Conservation (phyloP, 1,140 invertebrate genomes). For the Phymorhynchus buccinoides region DNA sequence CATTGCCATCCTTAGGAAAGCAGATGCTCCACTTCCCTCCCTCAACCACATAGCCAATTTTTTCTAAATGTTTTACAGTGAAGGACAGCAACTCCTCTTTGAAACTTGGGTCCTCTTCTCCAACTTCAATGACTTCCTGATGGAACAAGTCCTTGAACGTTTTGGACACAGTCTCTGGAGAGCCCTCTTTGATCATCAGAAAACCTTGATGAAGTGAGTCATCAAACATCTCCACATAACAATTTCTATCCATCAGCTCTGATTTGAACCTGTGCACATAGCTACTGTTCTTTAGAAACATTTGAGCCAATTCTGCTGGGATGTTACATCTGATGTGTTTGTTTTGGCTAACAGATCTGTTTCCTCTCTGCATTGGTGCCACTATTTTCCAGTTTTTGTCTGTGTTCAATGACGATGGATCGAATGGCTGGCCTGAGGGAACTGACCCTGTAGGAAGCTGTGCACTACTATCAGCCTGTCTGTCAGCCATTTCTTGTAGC, state of each 20-base stretch:
- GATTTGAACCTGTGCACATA: not conserved
- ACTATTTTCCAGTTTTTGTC: too few relatives aligned
- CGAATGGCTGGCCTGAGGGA: too few relatives aligned
- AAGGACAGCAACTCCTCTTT: not conserved
- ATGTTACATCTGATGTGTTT: not conserved
- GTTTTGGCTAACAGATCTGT: too few relatives aligned
- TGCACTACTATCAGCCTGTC: too few relatives aligned
- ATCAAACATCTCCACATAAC: not conserved
- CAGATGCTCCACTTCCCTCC: too few relatives aligned
- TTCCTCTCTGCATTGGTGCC: too few relatives aligned
- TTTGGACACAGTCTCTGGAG: not conserved
- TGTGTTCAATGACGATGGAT: too few relatives aligned
- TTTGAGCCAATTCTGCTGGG: not conserved
- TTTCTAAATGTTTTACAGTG: not conserved
- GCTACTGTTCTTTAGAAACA: not conserved
- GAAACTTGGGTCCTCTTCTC: not conserved
- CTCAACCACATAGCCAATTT: not conserved
- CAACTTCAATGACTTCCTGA: not conserved
- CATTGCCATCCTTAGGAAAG: too few relatives aligned
- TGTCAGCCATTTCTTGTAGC: too few relatives aligned
- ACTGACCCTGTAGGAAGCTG: too few relatives aligned
- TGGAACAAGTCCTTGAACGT: not conserved
- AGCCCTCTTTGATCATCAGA: not conserved
- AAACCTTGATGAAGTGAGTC: not conserved
- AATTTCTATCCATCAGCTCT: not conserved